These are phyloP conservation scores for Nerophis lumbriciformis DNA, from an alignment of 2,113 vertebrate genomes.

Conservation along the genomic window DNA sequence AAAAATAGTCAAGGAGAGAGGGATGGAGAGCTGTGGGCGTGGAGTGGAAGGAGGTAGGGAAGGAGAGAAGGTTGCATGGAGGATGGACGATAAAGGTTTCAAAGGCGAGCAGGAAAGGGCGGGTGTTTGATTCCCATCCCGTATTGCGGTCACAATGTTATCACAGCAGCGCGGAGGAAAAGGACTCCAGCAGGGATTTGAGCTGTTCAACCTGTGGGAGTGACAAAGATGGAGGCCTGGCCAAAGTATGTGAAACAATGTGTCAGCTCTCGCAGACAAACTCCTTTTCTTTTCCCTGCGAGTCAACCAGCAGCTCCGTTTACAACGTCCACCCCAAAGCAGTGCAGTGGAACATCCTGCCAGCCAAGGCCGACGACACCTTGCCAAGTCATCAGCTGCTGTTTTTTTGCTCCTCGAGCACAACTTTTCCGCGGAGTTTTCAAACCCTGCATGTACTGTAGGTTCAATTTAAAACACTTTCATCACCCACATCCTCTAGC, in stretches of 20 bases:
- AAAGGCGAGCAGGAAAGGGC: conserved; percentile 49
- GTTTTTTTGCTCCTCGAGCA: conserved; percentile 44
- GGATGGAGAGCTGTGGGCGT: conserved; percentile 37
- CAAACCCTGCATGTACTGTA: conserved; percentile 6
- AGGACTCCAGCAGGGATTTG: conserved; percentile 48
- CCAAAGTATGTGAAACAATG: conserved; percentile 52
- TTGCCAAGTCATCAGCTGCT: conserved; percentile 32
- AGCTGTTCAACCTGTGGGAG: conserved; percentile 32
- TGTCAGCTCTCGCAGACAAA: conserved; percentile 52
- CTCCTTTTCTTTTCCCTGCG: conserved; percentile 69
- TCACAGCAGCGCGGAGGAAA: conserved; percentile 58
- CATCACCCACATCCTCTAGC: conserved; percentile 42
- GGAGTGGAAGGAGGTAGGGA: conserved; percentile 16
- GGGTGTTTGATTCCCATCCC: conserved; percentile 55
- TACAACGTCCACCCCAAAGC: conserved; percentile 60
- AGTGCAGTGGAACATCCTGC: conserved; percentile 60
- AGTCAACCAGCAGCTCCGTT: conserved; percentile 59
- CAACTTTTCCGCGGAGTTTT: conserved; percentile 42
- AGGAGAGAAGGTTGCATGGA: conserved; percentile 33
- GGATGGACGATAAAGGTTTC: conserved; percentile 56
- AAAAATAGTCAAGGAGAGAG: conserved; percentile 75
- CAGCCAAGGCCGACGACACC: conserved; percentile 38
- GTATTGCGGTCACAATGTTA: conserved; percentile 67
- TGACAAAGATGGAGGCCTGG: conserved; percentile 9
- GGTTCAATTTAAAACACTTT: conserved; percentile 33